Evolutionary conservation across 2,888 invertebrate species (phyloP).

Genomic region (Peribatodes rhomboidaria): DNA sequence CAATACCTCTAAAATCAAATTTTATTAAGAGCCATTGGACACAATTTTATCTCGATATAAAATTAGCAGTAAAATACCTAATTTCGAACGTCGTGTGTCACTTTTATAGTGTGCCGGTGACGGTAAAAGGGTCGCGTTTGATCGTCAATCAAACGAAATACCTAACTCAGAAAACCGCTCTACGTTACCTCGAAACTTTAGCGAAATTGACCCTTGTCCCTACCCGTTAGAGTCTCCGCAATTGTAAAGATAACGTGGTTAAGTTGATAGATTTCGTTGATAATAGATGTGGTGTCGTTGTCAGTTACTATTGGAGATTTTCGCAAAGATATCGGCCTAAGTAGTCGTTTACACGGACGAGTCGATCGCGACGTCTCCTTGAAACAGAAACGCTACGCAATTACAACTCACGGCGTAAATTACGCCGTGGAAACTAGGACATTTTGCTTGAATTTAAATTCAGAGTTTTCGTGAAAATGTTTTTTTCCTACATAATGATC

Average conservation of each 20-base stretch:
- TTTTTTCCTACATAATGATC: too few relatives aligned
- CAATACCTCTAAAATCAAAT: constrained; percentile 18
- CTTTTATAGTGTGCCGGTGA: constrained; percentile 61
- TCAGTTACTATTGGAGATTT: constrained; percentile 43
- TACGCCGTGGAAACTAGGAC: too few relatives aligned
- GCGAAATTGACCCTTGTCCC: constrained; percentile 35
- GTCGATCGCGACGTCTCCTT: not conserved
- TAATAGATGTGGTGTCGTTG: constrained; percentile 46
- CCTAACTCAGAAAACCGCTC: constrained; percentile 33
- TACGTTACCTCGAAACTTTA: constrained; percentile 7
- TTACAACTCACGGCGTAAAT: too few relatives aligned
- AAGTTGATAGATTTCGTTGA: constrained; percentile 35
- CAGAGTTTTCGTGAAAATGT: too few relatives aligned
- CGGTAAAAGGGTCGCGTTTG: constrained; percentile 67
- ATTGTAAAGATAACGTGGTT: constrained; percentile 18
- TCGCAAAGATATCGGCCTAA: constrained; percentile 20
- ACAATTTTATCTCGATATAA: constrained; percentile 27
- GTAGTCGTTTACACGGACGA: not conserved
- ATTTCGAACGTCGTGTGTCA: constrained; percentile 59
- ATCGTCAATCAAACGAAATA: constrained; percentile 60
- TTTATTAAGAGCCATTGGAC: constrained; percentile 11
- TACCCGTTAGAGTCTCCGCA: not conserved
- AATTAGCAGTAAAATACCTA: constrained; percentile 39
- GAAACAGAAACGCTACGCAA: not conserved
- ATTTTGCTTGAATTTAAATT: too few relatives aligned